These are phyloP conservation scores for Drosophila ercepeae DNA, from an alignment of 1,140 invertebrate genomes.

Conservation along the genomic window DNA sequence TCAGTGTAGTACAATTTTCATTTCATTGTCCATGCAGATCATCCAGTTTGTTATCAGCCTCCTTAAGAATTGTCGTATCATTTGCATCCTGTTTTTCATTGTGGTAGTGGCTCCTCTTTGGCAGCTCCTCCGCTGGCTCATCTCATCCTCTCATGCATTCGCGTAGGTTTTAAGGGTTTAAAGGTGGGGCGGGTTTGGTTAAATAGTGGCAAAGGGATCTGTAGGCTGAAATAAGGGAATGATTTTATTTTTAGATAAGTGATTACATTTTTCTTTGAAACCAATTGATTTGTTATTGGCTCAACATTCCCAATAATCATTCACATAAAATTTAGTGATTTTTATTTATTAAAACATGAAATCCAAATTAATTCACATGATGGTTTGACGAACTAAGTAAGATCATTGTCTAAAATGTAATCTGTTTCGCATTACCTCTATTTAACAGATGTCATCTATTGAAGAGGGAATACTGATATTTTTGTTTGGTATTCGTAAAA, in stretches of 20 bases:
- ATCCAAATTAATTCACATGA: background rate
- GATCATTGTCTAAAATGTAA: too few species aligned
- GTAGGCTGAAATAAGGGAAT: background rate
- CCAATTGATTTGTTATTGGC: background rate
- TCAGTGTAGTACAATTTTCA: slow-evolving; percentile 61
- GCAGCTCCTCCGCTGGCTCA: slow-evolving; percentile 64
- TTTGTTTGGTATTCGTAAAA: slow-evolving; percentile 23
- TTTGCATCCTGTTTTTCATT: slow-evolving; percentile 66
- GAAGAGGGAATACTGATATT: slow-evolving; percentile 27
- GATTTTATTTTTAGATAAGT: background rate
- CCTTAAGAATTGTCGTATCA: slow-evolving; percentile 75
- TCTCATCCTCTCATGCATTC: slow-evolving; percentile 39
- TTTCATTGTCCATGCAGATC: slow-evolving; percentile 51
- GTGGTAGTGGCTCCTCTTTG: slow-evolving; percentile 56
- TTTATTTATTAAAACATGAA: background rate
- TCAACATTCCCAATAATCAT: slow-evolving; percentile 3
- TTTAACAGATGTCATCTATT: background rate
- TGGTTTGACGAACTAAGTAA: too few species aligned
- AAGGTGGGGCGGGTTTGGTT: slow-evolving; percentile 1
- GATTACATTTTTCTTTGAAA: background rate
- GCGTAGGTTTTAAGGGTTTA: slow-evolving; percentile 23
- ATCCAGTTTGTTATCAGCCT: slow-evolving; percentile 64
- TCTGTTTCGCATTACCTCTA: background rate
- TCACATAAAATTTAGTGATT: background rate
- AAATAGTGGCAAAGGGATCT: background rate